Conservation (phyloP, 2,797 vertebrate genomes). For the Enteromius thamalakanensis region DNA sequence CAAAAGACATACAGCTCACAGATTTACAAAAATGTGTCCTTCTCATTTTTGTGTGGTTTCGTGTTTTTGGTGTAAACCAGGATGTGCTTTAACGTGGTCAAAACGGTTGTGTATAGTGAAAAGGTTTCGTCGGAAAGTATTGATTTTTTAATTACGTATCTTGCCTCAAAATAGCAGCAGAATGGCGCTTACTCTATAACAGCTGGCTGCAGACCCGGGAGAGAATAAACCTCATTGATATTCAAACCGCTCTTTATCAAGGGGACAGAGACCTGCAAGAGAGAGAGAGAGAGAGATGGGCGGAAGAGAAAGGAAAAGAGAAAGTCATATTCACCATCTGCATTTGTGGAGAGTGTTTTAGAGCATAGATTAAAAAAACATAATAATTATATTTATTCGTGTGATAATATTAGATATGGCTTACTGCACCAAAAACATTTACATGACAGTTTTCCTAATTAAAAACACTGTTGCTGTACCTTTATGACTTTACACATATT, state of each 20-base stretch:
- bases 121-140: constrained; percentile 60
- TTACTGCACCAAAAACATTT: not conserved
- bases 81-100: constrained; percentile 54
- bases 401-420: not conserved
- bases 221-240: constrained; percentile 63
- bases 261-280: constrained; percentile 56
- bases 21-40: not conserved
- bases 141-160: constrained; percentile 64
- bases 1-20: constrained; percentile 11
- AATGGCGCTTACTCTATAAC: constrained; percentile 53
- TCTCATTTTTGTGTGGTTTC: not conserved
- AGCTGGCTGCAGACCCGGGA: constrained; percentile 51
- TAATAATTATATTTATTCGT: not conserved
- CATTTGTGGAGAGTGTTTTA: not conserved
- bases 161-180: constrained; percentile 46
- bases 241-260: constrained; percentile 63
- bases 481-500: not conserved
- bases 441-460: not conserved
- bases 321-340: constrained; percentile 22
- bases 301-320: constrained; percentile 30
- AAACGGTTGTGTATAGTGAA: constrained; percentile 60
- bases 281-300: constrained; percentile 45
- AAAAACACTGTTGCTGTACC: no score
- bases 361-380: not conserved
- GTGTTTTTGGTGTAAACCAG: constrained; percentile 46